Evolutionary conservation across 1,140 invertebrate species (phyloP), one percentile per base, ranked within the genome.

Genomic region (Ylistrum balloti): DNA sequence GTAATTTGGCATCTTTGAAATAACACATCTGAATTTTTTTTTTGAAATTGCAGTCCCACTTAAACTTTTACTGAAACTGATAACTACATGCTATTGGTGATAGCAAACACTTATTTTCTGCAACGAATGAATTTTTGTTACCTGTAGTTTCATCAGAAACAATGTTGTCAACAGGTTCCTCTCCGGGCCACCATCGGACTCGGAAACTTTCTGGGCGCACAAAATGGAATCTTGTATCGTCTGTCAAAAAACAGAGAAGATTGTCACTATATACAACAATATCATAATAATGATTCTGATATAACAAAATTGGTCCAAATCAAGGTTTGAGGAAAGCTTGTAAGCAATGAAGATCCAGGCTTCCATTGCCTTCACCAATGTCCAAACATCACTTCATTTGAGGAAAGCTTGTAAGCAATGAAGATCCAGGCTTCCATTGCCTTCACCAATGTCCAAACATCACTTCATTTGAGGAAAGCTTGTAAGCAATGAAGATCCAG

Each of bases 121-220:
- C 5, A 7, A 38, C 13, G 35, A 38, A 45, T 45, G 41, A 45
- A 45, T 45, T 15, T 15, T 38, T 38, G 38, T 87, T 91, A 95
- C 95, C 95, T 92, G 93, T 94, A 11, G 95, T 96, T 85, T 93
- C 94, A 89, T 95, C 94, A 93, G 95, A 96, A 90, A 95, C 95
- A 86, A 96, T 95, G 85, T 96, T 94, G 86, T 94, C 94, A 56
- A 96, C 94, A 17, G 95, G 93, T 89, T 94, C 92, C 86, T 95
- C 93, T 20, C 95, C 95, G n/a, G 95, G 96, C 96, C 96, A 96
- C 96, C 96, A 96, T 13, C 95, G 96, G 85, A 96, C 95, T 88
- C 96, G 94, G 91, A 95, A 96, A 91, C 93, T 94, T 33, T 96
- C 96, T 15, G 96, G 94, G 13, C 93, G 92, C 2, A 96, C 91